Conservation (phyloP, 2,888 invertebrate genomes). For the Trachelus stipa region DNA sequence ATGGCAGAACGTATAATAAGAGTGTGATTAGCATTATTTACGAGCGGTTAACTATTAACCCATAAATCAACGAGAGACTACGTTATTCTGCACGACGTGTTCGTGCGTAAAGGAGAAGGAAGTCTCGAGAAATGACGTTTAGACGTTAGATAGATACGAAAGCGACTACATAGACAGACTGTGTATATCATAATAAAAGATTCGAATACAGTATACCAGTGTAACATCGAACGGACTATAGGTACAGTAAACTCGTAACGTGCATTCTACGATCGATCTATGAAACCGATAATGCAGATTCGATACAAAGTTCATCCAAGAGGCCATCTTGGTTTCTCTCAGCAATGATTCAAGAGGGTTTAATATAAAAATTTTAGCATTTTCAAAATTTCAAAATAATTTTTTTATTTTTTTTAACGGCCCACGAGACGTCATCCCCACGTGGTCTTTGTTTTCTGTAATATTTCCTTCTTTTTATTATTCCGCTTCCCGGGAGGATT, state of each 20-base stretch:
- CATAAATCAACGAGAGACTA: slow-evolving; percentile 62
- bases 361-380: too few species aligned
- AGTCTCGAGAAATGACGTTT: not conserved
- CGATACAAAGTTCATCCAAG: slow-evolving; percentile 10
- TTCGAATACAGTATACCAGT: not conserved
- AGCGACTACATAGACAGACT: not conserved
- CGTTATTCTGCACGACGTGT: slow-evolving; percentile 48
- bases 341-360: slow-evolving; percentile 11
- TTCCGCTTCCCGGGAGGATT: not conserved
- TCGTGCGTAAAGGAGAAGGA: slow-evolving; percentile 31
- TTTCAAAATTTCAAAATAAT: too few species aligned
- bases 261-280: slow-evolving; percentile 37
- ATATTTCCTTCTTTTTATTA: not conserved
- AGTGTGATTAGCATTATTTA: slow-evolving; percentile 67
- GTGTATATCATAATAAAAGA: not conserved
- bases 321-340: slow-evolving; percentile 19
- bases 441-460: too few species aligned
- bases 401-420: not conserved
- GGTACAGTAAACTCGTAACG: not conserved
- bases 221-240: not conserved
- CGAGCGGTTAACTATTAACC: slow-evolving; percentile 65
- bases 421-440: not conserved
- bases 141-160: not conserved
- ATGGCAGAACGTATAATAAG: slow-evolving; percentile 62
- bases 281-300: slow-evolving; percentile 36